Evolutionary conservation across 2,797 vertebrate genomes (phyloP), one percentile per base, ranked within the genome.

Genomic region (Gobionotothen gibberifrons): DNA sequence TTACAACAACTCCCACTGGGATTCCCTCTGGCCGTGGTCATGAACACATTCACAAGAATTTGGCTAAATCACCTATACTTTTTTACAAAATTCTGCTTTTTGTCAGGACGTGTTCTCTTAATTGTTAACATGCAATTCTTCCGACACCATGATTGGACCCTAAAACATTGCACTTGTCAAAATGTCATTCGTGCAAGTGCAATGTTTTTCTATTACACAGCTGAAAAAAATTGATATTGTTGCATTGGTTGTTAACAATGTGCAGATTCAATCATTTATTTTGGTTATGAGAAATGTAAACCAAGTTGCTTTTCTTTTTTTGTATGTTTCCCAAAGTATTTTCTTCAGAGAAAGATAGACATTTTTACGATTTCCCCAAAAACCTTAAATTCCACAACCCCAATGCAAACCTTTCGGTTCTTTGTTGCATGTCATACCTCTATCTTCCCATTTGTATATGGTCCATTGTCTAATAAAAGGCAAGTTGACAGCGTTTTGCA

Each of bases 41-140:
- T 77, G 59, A 84, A 84, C 66, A 47, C 39, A 71, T 75, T 76
- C 8, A 61, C 29, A 76, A 32, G n/a, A n/a, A 72, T 78, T 82
- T 57, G 44, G 36, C 46, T 65, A 79, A 81, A 48, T 32, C 49
- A 16, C 17, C 17, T 81, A 5, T 5, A 13, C 39, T 76, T 63
- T 19, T 71, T 66, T 59, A 3, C 29, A 72, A 36, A 83, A 17
- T 65, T 32, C 13, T 47, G 14, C 39, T 64, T 32, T 68, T 51
- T 59, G 60, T 55, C 54, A 9, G 10, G 55, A 17, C 46, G 14
- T 58, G 19, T 17, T 63, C 14, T 51, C 62, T 47, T 32, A 5
- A 0, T 70, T 17, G 32, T 21, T 44, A 10, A n/a, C 8, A 40
- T 58, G 13, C 21, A 58, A 46, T 19, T 47, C 26, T 1, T 17